Evolutionary conservation across 1,140 invertebrate species (phyloP).

Genomic region (Homarus americanus): DNA sequence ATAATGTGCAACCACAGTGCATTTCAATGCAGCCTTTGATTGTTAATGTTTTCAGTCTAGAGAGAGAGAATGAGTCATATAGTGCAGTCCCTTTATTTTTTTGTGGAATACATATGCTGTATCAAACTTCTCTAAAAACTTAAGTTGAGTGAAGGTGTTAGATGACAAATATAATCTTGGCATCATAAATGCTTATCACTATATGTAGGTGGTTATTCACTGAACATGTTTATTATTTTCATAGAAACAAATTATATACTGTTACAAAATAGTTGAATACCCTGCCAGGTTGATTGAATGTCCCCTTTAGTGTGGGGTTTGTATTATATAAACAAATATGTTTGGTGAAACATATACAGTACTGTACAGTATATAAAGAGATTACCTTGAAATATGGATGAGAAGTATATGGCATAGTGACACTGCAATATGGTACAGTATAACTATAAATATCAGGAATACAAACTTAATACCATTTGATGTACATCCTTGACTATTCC

Average conservation of each 20-base stretch:
- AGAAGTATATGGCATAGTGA: too few relatives aligned
- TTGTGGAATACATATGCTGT: neutral
- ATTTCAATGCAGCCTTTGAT: neutral
- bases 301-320: neutral
- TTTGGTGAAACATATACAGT: neutral
- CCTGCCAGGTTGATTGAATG: neutral
- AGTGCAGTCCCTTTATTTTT: constrained; percentile 12
- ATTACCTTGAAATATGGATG: neutral
- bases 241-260: neutral
- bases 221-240: neutral
- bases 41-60: neutral
- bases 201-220: neutral
- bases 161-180: neutral
- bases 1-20: neutral
- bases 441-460: too few relatives aligned
- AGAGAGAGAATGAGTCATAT: neutral
- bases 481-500: too few relatives aligned
- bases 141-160: neutral
- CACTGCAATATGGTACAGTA: too few relatives aligned
- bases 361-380: neutral
- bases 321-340: neutral
- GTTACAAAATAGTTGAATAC: neutral
- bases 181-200: neutral
- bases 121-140: neutral
- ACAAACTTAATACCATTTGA: too few relatives aligned